A percentile compares a stretch with the other conserved stretches of the same genome.
Conservation (phyloP, 2,797 vertebrate genomes). For the Distichodus sexfasciatus region DNA sequence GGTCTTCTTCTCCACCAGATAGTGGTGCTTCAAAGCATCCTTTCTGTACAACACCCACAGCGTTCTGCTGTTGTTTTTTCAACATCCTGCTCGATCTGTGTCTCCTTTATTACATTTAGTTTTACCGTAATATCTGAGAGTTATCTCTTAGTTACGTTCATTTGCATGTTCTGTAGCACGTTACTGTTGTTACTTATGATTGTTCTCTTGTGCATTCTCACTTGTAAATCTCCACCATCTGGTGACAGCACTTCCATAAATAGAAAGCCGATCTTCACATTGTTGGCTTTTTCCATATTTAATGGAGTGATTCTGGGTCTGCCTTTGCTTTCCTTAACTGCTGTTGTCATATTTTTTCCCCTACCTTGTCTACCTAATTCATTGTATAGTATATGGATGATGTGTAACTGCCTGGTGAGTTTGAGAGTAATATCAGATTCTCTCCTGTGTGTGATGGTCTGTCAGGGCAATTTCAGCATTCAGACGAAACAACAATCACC, state of each 20-base stretch:
- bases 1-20: background rate
- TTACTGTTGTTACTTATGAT: no score
- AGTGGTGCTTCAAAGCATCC: constrained; percentile 2
- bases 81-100: background rate
- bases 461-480: background rate
- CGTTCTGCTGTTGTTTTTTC: background rate
- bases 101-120: background rate
- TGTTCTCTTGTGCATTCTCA: no score
- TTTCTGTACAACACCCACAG: background rate
- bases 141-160: accelerated
- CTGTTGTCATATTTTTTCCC: accelerated
- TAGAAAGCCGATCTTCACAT: no score
- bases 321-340: background rate
- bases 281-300: no score
- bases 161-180: accelerated
- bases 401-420: background rate
- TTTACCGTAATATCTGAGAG: background rate
- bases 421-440: constrained; percentile 3
- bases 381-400: background rate
- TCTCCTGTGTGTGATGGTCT: constrained; percentile 10
- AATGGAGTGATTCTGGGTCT: background rate
- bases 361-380: accelerated
- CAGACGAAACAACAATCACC: no score
- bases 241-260: no score
- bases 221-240: no score